Evolutionary conservation across 2,797 vertebrate species (phyloP), one percentile per base, ranked within the genome.

Genomic region (Coilia nasus): DNA sequence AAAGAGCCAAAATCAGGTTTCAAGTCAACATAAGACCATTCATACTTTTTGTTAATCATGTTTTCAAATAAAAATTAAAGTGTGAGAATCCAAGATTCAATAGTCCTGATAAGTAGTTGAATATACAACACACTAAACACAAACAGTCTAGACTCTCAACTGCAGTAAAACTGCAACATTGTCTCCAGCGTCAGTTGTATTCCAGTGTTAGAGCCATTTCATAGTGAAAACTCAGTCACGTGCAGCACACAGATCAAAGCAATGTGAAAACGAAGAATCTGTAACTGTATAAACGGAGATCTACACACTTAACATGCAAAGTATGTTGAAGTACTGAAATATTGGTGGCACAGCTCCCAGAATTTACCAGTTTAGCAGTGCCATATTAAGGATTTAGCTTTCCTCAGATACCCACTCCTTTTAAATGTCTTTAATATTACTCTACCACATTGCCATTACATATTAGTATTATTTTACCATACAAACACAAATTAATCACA

Each of bases 1-100:
- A 78, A 78, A 78, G 71, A 78, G 71, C 71, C 71, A 78, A 78
- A 78, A 78, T 21, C 71, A n/a, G 71, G 71, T 78, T 78, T 6
- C 19, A 78, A 44, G 35, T 78, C 31, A 78, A 78, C 31, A 78
- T 59, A 19, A 21, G 57, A 21, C 31, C 71, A 44, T 78, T 41
- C 71, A 71, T 35, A 35, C 35, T 78, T 44, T 78, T 78, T 78
- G 71, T 78, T 78, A 41, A 78, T 78, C 71, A 78, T 78, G 71
- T 78, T 78, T 44, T 78, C 71, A 78, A 78, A 78, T 78, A 78
- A 78, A 78, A 41, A 41, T 41, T 35, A 78, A 78, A 78, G 71
- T 78, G 71, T 78, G 71, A 78, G 71, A 78, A 78, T 44, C 35
- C 35, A 44, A 78, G 71, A 78, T 78, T 78, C 71, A 21, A 21